These are phyloP conservation scores for Pantherophis vulpinus DNA, from an alignment of 2,797 vertebrate species.

Conservation along the genomic window DNA sequence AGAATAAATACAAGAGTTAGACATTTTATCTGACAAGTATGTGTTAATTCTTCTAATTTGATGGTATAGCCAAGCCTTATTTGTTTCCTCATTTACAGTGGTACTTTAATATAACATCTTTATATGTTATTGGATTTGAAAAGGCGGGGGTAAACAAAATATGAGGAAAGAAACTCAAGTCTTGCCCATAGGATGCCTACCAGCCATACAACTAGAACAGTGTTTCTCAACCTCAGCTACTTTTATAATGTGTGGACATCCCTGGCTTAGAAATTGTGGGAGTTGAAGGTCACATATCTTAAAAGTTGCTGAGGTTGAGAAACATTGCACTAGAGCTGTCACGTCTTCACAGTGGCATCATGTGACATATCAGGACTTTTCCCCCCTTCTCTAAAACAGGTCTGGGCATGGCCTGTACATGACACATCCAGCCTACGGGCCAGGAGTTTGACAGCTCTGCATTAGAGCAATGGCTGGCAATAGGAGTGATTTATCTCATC, in stretches of 20 bases:
- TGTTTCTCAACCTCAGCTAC: neutral
- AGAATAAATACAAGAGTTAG: no score
- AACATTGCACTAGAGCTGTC: no score
- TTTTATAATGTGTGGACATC: neutral
- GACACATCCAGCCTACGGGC: no score
- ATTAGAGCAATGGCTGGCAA: no score
- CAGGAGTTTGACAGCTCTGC: no score
- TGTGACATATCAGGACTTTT: no score
- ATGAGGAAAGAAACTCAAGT: neutral
- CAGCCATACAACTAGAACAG: neutral
- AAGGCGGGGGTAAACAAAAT: neutral
- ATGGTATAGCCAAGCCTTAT: neutral
- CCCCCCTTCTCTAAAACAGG: no score
- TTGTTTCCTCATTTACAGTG: neutral
- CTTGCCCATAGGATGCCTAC: neutral
- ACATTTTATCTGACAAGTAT: no score
- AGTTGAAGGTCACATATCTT: neutral
- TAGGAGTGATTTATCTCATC: neutral
- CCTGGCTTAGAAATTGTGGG: neutral
- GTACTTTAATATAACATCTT: neutral
- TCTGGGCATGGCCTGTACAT: no score
- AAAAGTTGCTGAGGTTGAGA: neutral
- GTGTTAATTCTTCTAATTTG: neutral
- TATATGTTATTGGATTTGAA: neutral
- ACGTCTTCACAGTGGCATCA: no score